Evolutionary conservation across 30 jellyfish, hydroid and myxozoan genomes (phyloP).

Genomic region (Turritopsis dohrnii): DNA sequence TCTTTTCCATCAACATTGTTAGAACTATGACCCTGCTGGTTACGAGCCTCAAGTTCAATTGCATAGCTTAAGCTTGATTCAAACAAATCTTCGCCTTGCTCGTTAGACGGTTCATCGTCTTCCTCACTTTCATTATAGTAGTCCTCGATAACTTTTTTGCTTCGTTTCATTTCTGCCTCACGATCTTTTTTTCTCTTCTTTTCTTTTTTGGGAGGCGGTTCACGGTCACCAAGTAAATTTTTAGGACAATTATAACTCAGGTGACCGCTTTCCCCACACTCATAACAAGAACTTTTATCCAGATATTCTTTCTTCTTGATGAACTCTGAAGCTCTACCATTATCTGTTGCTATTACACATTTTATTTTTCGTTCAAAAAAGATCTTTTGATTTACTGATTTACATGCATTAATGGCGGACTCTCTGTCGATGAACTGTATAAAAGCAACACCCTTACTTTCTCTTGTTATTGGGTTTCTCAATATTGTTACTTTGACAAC

Average conservation of each 20-base stretch:
- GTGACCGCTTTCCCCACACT: constrained; percentile 95
- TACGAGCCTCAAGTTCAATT: constrained; percentile 61
- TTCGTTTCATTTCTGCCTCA: neutral
- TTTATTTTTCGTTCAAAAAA: constrained; percentile 85
- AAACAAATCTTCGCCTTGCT: constrained; percentile 78
- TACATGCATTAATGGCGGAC: constrained; percentile 76
- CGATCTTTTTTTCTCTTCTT: constrained; percentile 50
- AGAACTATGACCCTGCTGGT: neutral
- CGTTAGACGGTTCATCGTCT: constrained; percentile 52
- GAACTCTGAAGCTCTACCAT: constrained; percentile 88
- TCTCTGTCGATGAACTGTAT: constrained; percentile 68
- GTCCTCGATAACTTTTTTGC: constrained; percentile 27
- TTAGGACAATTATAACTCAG: constrained; percentile 86
- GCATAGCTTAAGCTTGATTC: constrained; percentile 83
- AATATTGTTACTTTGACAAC: constrained; percentile 66
- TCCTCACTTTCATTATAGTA: constrained; percentile 40
- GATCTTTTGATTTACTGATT: constrained; percentile 68
- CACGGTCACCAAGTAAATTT: constrained; percentile 89
- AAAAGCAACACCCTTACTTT: constrained; percentile 94
- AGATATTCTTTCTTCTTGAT: constrained; percentile 87
- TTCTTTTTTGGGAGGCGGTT: constrained; percentile 92
- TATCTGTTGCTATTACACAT: constrained; percentile 84
- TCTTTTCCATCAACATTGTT: constrained; percentile 33
- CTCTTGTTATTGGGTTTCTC: constrained; percentile 73
- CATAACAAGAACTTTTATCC: constrained; percentile 81